Conservation (phyloP, 2,113 vertebrate species). For the Passer domesticus region DNA sequence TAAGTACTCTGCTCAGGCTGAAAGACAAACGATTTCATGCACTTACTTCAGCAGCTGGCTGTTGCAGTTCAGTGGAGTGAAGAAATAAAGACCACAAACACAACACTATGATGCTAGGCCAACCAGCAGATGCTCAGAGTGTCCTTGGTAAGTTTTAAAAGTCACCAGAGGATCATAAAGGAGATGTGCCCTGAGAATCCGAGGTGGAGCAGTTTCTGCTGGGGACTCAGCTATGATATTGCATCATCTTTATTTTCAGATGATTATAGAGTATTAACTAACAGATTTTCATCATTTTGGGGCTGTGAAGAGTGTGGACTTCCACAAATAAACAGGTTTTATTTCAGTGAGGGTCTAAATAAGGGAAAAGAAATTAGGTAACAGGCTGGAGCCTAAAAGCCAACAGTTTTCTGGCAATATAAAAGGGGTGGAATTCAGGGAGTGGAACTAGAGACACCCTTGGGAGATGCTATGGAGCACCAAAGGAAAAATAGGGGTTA, state of each 20-base stretch:
- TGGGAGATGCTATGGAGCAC: neutral
- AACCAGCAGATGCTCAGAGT: neutral
- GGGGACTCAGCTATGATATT: neutral
- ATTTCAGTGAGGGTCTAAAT: neutral
- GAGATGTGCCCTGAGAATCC: neutral
- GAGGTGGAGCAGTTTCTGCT: neutral
- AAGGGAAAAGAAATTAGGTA: neutral
- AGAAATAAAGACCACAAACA: neutral
- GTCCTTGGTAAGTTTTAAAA: neutral
- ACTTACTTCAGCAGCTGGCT: neutral
- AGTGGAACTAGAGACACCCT: neutral
- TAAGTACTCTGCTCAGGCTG: neutral
- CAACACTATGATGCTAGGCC: neutral
- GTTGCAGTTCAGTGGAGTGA: neutral
- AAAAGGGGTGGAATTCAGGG: neutral
- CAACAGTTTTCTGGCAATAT: neutral
- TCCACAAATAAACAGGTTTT: neutral
- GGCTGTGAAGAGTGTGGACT: neutral
- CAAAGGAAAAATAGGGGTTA: neutral
- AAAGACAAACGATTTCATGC: neutral
- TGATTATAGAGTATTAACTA: neutral
- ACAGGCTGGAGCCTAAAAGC: neutral
- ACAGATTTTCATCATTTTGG: rapidly evolving
- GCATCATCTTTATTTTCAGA: neutral
- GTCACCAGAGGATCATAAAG: neutral